Evolutionary conservation across 2,113 vertebrate species (phyloP).

Genomic region (Neotoma lepida): DNA sequence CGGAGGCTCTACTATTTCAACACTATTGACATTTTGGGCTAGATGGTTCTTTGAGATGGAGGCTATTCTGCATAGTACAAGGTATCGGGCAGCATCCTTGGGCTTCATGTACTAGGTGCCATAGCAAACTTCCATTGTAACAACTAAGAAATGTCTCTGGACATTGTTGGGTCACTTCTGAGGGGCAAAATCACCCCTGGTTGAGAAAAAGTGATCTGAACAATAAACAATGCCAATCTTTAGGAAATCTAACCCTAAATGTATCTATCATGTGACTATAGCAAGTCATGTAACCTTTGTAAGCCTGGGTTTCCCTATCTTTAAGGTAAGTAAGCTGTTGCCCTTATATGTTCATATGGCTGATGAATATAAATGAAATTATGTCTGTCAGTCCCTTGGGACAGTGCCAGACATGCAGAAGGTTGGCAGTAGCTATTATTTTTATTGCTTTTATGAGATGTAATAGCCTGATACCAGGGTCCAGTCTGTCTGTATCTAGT

Average conservation of each 20-base stretch:
- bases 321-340: not conserved
- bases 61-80: not conserved
- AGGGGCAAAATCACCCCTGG: not conserved
- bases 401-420: not conserved
- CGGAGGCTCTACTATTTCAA: not conserved
- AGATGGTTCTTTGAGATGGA: not conserved
- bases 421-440: not conserved
- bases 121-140: not conserved
- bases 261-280: not conserved
- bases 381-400: not conserved
- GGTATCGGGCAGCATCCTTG: not conserved
- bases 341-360: not conserved
- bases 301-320: not conserved
- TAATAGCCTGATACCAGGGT: constrained; percentile 6
- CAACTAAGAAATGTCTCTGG: not conserved
- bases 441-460: constrained; percentile 38
- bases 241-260: not conserved
- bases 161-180: not conserved
- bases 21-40: not conserved
- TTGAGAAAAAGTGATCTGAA: constrained; percentile 4
- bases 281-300: not conserved
- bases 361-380: constrained; percentile 18
- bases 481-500: not conserved
- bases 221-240: not conserved
- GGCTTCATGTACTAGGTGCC: not conserved